phyloP scores from a whole-genome alignment of 2,113 vertebrate species.

The Phalacrocorax pelagicus region DNA sequence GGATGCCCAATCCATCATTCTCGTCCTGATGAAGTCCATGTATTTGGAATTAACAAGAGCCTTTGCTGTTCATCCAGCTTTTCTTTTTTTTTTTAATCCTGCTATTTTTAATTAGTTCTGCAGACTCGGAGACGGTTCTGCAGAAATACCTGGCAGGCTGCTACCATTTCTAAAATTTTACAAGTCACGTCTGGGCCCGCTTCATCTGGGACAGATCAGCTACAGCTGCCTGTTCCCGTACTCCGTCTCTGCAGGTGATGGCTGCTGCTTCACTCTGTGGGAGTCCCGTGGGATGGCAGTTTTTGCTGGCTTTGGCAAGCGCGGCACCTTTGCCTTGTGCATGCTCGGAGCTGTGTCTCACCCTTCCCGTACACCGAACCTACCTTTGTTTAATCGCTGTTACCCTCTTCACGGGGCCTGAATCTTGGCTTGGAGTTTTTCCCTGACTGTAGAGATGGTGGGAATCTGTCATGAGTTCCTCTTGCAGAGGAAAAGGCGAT shows the following conservation, averaged over 20 bases:
- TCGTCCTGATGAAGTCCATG: conserved; percentile 11
- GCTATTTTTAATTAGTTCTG: conserved; percentile 46
- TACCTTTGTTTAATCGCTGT: accelerated
- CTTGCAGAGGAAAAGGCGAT: background rate
- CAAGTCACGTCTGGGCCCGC: background rate
- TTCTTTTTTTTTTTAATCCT: background rate
- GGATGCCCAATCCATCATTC: conserved; percentile 19
- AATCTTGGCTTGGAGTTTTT: background rate
- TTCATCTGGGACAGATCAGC: conserved; percentile 21
- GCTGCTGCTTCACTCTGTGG: background rate
- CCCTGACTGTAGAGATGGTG: background rate
- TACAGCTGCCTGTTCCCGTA: background rate
- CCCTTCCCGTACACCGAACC: background rate
- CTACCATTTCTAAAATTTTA: background rate
- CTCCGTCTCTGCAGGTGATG: background rate
- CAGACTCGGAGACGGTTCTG: background rate
- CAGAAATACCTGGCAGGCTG: conserved; percentile 47
- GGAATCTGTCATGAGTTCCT: background rate
- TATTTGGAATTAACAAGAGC: conserved; percentile 14
- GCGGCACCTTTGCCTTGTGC: accelerated
- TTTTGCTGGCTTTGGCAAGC: background rate
- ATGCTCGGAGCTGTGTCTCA: accelerated
- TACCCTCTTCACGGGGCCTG: background rate
- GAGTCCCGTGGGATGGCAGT: background rate
- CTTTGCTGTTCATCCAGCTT: conserved; percentile 38